phyloP scores from a whole-genome alignment of 2,113 vertebrate species.

The Corythoichthys haematopterus region DNA sequence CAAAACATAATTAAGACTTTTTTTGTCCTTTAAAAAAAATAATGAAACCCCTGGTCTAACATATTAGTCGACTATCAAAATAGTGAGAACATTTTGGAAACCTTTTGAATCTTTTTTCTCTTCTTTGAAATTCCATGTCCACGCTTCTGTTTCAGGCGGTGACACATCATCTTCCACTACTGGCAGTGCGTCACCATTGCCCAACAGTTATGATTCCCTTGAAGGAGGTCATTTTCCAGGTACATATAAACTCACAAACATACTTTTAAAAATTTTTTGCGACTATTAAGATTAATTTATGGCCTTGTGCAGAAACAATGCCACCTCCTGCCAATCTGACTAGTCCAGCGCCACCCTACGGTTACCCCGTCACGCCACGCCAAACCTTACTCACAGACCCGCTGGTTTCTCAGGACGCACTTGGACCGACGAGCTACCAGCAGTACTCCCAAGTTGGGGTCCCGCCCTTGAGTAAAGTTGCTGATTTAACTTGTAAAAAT shows the following conservation, averaged over 20 bases:
- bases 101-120: too few species aligned
- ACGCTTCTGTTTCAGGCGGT: slow-evolving; percentile 70
- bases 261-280: neutral
- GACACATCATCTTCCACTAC: slow-evolving; percentile 92
- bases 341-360: slow-evolving; percentile 77
- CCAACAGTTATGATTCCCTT: slow-evolving; percentile 87
- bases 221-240: slow-evolving; percentile 90
- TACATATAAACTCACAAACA: slow-evolving; percentile 36
- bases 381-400: slow-evolving; percentile 57
- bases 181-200: slow-evolving; percentile 85
- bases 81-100: too few species aligned
- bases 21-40: too few species aligned
- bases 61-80: too few species aligned
- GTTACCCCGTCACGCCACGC: slow-evolving; percentile 80
- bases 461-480: neutral
- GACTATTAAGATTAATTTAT: neutral
- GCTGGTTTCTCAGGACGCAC: slow-evolving; percentile 61
- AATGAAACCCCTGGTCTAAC: too few species aligned
- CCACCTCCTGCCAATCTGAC: slow-evolving; percentile 65
- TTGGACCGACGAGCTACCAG: slow-evolving; percentile 66
- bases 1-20: too few species aligned
- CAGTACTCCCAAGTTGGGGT: slow-evolving; percentile 48
- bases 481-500: neutral
- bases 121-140: neutral
- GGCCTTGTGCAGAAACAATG: slow-evolving; percentile 52